Conservation (phyloP, 2,888 invertebrate genomes). For the Gryllus longicercus region DNA sequence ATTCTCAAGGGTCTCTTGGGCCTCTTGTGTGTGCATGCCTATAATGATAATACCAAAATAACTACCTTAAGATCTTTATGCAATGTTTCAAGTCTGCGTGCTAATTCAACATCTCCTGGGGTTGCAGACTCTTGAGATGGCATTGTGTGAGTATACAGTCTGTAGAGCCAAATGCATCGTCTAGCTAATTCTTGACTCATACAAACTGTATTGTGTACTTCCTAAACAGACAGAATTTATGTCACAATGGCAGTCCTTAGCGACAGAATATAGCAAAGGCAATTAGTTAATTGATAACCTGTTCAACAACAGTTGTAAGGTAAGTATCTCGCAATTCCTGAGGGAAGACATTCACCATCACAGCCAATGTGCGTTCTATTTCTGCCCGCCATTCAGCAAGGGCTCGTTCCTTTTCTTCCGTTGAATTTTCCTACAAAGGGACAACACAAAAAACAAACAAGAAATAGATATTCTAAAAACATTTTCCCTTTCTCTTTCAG, state of each 20-base stretch:
- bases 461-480: conserved; percentile 18
- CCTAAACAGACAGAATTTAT: conserved; percentile 47
- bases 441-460: neutral
- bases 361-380: conserved; percentile 61
- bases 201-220: conserved; percentile 76
- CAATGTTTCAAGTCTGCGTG: conserved; percentile 64
- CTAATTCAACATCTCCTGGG: conserved; percentile 59
- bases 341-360: conserved; percentile 67
- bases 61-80: conserved; percentile 68
- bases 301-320: conserved; percentile 76
- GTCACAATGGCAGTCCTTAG: neutral
- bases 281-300: conserved; percentile 50
- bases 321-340: conserved; percentile 76
- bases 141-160: conserved; percentile 56
- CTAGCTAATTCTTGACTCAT: conserved; percentile 76
- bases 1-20: no score
- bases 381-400: conserved; percentile 56
- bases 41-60: no score
- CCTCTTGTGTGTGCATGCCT: no score
- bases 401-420: conserved; percentile 51
- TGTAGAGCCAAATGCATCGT: conserved; percentile 75
- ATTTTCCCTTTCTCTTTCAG: conserved; percentile 24
- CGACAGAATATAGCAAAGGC: neutral
- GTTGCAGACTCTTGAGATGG: conserved; percentile 49
- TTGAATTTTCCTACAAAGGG: conserved; percentile 41